These are phyloP conservation scores for Pempheris klunzingeri DNA, from an alignment of 2,797 vertebrate species.

Conservation along the genomic window DNA sequence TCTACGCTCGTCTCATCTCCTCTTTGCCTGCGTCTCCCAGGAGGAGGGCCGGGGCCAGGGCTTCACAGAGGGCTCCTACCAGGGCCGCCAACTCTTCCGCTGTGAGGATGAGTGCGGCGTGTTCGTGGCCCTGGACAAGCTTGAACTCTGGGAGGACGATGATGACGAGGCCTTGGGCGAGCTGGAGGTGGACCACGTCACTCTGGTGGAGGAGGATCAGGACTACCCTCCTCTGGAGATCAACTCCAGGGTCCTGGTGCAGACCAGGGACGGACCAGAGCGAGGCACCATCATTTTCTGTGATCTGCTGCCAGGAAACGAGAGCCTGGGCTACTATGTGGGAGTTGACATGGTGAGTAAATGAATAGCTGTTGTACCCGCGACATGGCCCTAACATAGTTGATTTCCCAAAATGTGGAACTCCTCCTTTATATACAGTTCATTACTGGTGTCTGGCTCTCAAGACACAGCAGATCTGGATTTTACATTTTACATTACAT, in stretches of 20 bases:
- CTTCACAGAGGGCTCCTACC: slow-evolving; percentile 97
- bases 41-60: slow-evolving; percentile 98
- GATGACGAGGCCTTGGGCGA: slow-evolving; percentile 82
- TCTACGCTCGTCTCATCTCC: slow-evolving; percentile 15
- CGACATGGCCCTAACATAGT: no score
- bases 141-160: slow-evolving; percentile 95
- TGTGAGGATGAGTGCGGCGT: slow-evolving; percentile 99
- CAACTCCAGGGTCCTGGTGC: slow-evolving; percentile 96
- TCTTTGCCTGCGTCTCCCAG: slow-evolving; percentile 76
- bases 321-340: slow-evolving; percentile 96
- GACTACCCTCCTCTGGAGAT: slow-evolving; percentile 94
- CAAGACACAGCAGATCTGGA: no score
- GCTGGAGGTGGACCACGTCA: slow-evolving; percentile 91
- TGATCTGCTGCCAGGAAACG: slow-evolving; percentile 95
- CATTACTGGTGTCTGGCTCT: background rate
- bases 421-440: background rate
- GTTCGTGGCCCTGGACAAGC: slow-evolving; percentile 97
- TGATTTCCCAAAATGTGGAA: background rate
- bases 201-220: slow-evolving; percentile 90
- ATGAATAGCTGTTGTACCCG: no score
- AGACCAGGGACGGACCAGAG: slow-evolving; percentile 93
- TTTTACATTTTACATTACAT: no score
- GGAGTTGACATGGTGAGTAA: slow-evolving; percentile 98
- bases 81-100: slow-evolving; percentile 96
- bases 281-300: slow-evolving; percentile 98